Evolutionary conservation across 2,113 vertebrate species (phyloP), one percentile per base, ranked within the genome.

Genomic region (Athene cunicularia): DNA sequence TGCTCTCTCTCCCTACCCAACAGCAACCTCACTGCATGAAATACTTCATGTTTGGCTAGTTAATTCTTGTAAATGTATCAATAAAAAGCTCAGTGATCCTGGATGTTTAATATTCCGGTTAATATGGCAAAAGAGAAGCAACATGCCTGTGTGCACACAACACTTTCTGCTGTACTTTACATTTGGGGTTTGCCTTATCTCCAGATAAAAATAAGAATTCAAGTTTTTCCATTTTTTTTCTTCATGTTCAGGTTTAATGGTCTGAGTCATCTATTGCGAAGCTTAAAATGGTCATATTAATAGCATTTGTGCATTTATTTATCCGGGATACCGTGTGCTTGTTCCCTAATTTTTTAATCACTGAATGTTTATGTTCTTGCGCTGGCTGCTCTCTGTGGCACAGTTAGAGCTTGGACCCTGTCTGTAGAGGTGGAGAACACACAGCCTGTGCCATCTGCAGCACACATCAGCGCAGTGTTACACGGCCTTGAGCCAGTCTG

Each of bases 321-420:
- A 41, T 58, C 32, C 72, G 74, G 50, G 41, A 24, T 70, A 43
- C 30, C 35, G 5, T 4, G 19, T n/a, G 30, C 30, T 87, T 41
- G 6, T 73, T 75, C 28, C 11, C 19, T 56, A 13, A 41, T 62
- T 71, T 75, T 66, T 66, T 32, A 59, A 50, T 71, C 52, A 27
- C 12, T 33, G 30, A 56, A 24, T n/a, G 22, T 56, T 55, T 67
- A 23, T 6, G 7, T 47, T 80, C 47, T 56, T 1, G 1, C 64
- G 67, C 32, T 39, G 62, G 49, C 43, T 2, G 2, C 27, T 73
- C 56, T 70, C 41, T 35, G 35, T 0, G 8, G 24, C 0, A 0
- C 17, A 9, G 24, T 53, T 49, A 53, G 23, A 9, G 8, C 26
- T 20, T 27, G 27, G 32, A 55, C 58, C 30, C 45, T 45, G 28